Conservation (phyloP, 2,888 invertebrate species). For the Dromius quadrimaculatus region DNA sequence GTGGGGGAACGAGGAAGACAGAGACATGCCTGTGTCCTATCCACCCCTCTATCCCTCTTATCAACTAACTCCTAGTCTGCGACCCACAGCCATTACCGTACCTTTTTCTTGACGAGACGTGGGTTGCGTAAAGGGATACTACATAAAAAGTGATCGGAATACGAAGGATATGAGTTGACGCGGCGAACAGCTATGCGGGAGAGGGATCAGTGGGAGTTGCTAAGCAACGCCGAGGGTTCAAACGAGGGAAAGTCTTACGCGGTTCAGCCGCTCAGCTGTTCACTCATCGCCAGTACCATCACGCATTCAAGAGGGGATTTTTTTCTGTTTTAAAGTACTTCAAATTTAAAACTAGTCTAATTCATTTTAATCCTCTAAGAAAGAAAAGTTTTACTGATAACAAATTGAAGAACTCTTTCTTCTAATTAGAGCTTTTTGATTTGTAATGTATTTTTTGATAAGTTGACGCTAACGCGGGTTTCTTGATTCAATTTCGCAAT, state of each 20-base stretch:
- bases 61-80: conserved; percentile 60
- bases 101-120: conserved; percentile 51
- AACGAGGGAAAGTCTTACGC: neutral
- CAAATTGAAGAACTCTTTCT: no score
- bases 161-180: conserved; percentile 54
- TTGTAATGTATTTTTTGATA: no score
- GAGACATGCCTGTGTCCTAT: conserved; percentile 66
- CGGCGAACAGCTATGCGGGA: conserved; percentile 56
- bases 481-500: neutral
- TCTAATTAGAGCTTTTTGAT: no score
- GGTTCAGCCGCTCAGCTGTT: neutral
- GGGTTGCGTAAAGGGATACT: conserved; percentile 53
- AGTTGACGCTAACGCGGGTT: no score
- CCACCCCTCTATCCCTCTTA: conserved; percentile 63
- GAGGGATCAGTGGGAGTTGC: conserved; percentile 57
- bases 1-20: conserved; percentile 55
- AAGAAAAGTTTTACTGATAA: no score
- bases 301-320: no score
- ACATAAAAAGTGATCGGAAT: conserved; percentile 57
- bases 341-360: no score
- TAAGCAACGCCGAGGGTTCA: conserved; percentile 57
- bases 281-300: neutral
- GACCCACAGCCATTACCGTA: conserved; percentile 55
- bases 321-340: no score
- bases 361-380: no score